These are phyloP conservation scores for Diaphora mendica DNA, from an alignment of 2,888 invertebrate genomes.

Conservation along the genomic window DNA sequence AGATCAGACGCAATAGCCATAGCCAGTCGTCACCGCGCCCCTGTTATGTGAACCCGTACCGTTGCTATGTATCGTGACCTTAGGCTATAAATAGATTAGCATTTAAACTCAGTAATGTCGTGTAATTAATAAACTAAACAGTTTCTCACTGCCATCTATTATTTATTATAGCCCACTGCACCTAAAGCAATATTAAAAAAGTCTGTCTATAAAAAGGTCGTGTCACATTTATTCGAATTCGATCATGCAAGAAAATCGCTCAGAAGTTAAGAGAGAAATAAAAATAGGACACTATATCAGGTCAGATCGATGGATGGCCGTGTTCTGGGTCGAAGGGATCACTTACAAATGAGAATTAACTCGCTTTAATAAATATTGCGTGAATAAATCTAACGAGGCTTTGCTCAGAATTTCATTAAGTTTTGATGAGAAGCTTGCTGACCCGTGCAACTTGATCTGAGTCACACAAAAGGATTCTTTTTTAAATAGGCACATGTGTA, in stretches of 20 bases:
- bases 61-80: no score
- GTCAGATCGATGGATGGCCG: constrained; percentile 31
- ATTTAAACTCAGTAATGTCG: no score
- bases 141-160: no score
- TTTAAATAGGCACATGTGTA: no score
- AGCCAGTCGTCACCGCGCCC: no score
- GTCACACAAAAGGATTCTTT: not conserved
- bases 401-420: not conserved
- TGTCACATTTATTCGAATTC: not conserved
- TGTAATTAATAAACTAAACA: no score
- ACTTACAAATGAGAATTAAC: not conserved
- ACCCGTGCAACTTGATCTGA: not conserved
- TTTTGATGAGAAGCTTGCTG: not conserved
- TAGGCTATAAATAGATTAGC: no score
- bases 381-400: not conserved
- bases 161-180: no score
- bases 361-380: not conserved
- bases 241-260: not conserved
- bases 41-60: no score
- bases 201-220: not conserved
- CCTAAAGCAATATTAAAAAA: no score
- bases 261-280: not conserved
- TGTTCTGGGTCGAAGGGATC: constrained; percentile 21
- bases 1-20: no score
- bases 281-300: constrained; percentile 6